phyloP scores from a whole-genome alignment of 2,113 vertebrate species.

The Bos taurus region ARS-UCD2.0 NC_037333.1:102650501-102651000 shows the following conservation, averaged over 20 bases:
- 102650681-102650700: background rate
- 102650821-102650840: background rate
- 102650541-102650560: background rate
- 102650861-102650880: background rate
- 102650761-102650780: background rate
- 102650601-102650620: background rate
- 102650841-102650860: background rate
- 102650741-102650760: background rate
- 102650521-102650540: background rate
- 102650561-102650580: background rate
- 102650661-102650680: background rate
- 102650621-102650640: background rate
- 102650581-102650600: background rate
- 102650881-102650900: background rate
- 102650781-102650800: background rate
- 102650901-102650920: background rate
- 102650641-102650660: background rate
- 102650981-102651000: background rate
- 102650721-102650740: background rate
- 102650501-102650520: background rate
- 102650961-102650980: background rate
- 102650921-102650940: background rate
- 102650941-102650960: background rate
- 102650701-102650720: background rate
- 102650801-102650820: background rate